Conservation (phyloP, 2,113 vertebrate species). For the Nothoprocta pentlandii region DNA sequence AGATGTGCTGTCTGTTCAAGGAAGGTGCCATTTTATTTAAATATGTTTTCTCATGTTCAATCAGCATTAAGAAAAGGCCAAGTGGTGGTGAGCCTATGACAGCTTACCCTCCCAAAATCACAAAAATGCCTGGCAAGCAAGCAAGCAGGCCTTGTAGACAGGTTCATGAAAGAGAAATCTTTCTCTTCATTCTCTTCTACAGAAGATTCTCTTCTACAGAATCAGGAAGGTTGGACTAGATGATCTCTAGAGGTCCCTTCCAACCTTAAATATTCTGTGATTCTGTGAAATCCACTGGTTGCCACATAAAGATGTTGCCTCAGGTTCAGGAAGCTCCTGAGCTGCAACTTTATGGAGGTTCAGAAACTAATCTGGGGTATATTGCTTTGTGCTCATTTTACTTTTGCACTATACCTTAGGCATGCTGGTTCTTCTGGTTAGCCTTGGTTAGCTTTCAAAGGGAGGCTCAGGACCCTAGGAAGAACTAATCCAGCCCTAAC, state of each 20-base stretch:
- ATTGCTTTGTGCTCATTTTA: neutral
- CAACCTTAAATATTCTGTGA: no score
- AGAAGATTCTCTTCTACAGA: no score
- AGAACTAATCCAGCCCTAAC: neutral
- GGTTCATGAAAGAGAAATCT: neutral
- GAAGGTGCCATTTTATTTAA: neutral
- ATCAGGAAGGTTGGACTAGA: no score
- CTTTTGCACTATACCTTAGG: neutral
- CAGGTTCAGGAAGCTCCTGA: neutral
- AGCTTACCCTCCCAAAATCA: neutral
- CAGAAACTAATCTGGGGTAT: neutral
- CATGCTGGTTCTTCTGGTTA: neutral
- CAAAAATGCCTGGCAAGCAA: neutral
- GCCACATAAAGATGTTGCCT: neutral
- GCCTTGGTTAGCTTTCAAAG: neutral
- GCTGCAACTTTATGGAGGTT: neutral
- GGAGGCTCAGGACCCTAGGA: neutral
- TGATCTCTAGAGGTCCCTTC: no score
- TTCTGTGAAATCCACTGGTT: neutral
- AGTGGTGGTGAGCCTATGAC: neutral
- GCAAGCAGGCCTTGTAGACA: neutral
- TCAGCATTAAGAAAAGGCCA: neutral
- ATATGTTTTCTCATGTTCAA: neutral
- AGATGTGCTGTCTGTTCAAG: neutral
- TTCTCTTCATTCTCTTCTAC: no score